Evolutionary conservation across 2,797 vertebrate species (phyloP).

Genomic region (Urosaurus nigricauda): DNA sequence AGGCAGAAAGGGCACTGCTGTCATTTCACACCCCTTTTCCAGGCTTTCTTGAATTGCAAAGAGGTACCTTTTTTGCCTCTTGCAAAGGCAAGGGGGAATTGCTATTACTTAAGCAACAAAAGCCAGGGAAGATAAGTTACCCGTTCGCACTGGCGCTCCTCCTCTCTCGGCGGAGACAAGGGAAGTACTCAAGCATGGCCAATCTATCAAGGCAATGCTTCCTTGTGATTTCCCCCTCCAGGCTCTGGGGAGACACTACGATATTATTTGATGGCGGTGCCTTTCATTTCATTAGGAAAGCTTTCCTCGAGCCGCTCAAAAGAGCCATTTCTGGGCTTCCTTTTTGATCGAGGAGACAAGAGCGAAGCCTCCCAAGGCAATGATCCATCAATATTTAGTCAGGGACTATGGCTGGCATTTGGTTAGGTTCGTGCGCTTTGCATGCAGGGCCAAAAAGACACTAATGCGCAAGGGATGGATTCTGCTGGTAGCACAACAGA

Average conservation of each 20-base stretch:
- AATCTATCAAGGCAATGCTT: background rate
- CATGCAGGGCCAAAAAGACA: no score
- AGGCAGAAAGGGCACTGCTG: background rate
- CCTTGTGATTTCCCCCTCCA: background rate
- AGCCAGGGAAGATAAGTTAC: accelerated
- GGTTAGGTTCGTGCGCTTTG: no score
- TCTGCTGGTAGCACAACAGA: no score
- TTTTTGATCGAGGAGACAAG: background rate
- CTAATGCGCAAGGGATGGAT: no score
- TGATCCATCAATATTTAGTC: background rate
- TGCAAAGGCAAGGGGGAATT: accelerated
- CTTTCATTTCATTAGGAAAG: background rate
- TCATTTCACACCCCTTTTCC: no score
- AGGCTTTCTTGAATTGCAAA: background rate
- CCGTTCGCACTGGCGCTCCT: accelerated
- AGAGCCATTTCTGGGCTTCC: background rate
- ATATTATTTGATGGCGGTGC: background rate
- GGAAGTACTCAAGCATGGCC: accelerated
- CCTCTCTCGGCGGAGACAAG: accelerated
- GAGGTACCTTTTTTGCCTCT: background rate
- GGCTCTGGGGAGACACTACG: background rate
- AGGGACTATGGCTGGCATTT: background rate
- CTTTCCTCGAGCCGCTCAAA: background rate
- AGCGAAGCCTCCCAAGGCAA: background rate
- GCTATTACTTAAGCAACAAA: background rate